Conservation (phyloP, 92 coral and sea anemone species). For the Scolanthus callimorphus region DNA sequence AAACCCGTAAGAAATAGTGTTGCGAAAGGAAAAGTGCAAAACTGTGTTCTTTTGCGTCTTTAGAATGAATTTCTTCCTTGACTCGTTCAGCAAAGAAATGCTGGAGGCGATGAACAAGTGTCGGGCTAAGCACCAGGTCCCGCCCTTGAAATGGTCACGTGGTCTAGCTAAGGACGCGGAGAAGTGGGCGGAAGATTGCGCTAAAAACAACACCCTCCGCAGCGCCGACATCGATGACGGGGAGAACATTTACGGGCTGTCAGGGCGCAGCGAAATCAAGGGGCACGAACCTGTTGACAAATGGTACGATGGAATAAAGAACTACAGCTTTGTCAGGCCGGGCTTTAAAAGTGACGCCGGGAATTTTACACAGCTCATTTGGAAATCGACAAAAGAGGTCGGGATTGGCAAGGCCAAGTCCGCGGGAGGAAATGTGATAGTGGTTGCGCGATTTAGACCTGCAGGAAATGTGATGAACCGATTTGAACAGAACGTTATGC, state of each 20-base stretch:
- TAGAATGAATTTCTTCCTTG: slow-evolving; percentile 39
- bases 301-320: slow-evolving; percentile 83
- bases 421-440: slow-evolving; percentile 67
- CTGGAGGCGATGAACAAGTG: slow-evolving; percentile 81
- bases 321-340: slow-evolving; percentile 54
- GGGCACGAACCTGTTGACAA: slow-evolving; percentile 76
- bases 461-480: slow-evolving; percentile 79
- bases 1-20: too few relatives aligned
- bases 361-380: slow-evolving; percentile 90
- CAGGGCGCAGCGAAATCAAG: slow-evolving; percentile 52
- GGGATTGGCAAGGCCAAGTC: slow-evolving; percentile 86
- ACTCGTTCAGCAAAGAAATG: slow-evolving; percentile 63
- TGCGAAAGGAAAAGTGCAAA: too few relatives aligned
- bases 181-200: slow-evolving; percentile 88
- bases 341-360: slow-evolving; percentile 81
- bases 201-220: slow-evolving; percentile 64
- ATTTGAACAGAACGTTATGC: slow-evolving; percentile 78
- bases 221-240: slow-evolving; percentile 85
- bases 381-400: slow-evolving; percentile 70
- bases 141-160: slow-evolving; percentile 82
- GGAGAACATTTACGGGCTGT: slow-evolving; percentile 72
- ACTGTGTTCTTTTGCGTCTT: too few relatives aligned
- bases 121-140: slow-evolving; percentile 79
- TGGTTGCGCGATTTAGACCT: slow-evolving; percentile 93
- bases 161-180: slow-evolving; percentile 92